A percentile compares a stretch with the other conserved stretches of the same genome.
These are phyloP conservation scores for Dendrocincla tyrannina DNA, from an alignment of 2,797 vertebrate species.

Conservation along the genomic window DNA sequence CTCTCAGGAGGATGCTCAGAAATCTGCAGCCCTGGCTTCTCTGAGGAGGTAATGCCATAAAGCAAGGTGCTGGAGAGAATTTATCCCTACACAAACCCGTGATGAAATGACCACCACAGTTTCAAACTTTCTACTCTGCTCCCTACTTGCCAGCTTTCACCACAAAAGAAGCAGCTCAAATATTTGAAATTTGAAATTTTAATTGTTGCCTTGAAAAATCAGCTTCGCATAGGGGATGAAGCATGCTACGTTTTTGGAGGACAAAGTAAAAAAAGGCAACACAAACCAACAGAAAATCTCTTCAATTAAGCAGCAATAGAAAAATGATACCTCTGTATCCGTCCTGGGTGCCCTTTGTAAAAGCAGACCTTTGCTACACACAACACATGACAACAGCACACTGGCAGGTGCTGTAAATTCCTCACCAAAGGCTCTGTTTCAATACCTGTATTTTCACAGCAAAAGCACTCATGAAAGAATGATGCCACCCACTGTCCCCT, in stretches of 20 bases:
- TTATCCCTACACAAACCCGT: neutral
- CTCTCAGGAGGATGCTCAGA: constrained; percentile 51
- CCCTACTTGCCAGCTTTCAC: neutral
- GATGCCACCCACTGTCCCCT: neutral
- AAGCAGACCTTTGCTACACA: neutral
- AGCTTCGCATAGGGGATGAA: neutral
- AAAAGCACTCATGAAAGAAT: neutral
- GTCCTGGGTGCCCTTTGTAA: neutral
- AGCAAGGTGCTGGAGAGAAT: neutral
- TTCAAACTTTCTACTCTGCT: neutral
- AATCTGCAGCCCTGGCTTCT: constrained; percentile 16
- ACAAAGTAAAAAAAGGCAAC: neutral
- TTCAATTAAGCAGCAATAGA: neutral
- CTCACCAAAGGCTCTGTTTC: neutral
- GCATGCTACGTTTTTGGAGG: neutral
- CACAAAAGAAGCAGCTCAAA: neutral
- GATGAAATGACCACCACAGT: constrained; percentile 21
- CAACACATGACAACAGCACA: neutral
- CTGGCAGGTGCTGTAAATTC: neutral
- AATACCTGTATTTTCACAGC: neutral
- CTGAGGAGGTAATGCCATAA: constrained; percentile 22
- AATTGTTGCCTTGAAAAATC: neutral
- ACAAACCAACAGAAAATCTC: neutral
- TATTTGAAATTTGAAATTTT: neutral
- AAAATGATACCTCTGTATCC: accelerated